phyloP scores from a whole-genome alignment of 2,113 vertebrate species.

The Panurus biarmicus region DNA sequence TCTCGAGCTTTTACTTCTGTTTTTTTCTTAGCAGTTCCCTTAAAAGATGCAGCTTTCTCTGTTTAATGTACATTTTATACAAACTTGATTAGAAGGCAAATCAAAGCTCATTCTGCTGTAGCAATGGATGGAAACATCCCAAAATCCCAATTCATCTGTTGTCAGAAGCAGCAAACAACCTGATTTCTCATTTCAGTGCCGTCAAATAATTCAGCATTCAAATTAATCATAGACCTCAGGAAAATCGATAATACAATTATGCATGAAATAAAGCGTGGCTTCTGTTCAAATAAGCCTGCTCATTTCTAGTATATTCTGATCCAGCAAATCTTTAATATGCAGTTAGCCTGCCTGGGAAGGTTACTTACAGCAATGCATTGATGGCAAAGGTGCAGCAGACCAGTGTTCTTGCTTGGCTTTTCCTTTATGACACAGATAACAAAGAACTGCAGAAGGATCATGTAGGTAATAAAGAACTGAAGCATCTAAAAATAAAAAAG shows the following conservation, averaged over 20 bases:
- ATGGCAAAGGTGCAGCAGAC: background rate
- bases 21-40: background rate
- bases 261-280: background rate
- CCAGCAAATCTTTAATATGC: background rate
- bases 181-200: background rate
- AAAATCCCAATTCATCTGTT: background rate
- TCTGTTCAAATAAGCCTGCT: background rate
- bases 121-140: background rate
- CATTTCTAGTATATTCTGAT: background rate
- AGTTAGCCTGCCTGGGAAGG: background rate
- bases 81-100: background rate
- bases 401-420: background rate
- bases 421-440: background rate
- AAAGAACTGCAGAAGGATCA: background rate
- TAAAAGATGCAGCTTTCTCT: background rate
- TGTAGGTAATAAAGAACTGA: background rate
- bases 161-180: background rate
- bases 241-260: background rate
- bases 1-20: background rate
- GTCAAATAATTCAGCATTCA: background rate
- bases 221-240: background rate
- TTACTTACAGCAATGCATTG: background rate
- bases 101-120: background rate
- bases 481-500: background rate
- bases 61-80: background rate